Conservation (phyloP, 2,113 vertebrate species). For the Sinocyclocheilus grahami region DNA sequence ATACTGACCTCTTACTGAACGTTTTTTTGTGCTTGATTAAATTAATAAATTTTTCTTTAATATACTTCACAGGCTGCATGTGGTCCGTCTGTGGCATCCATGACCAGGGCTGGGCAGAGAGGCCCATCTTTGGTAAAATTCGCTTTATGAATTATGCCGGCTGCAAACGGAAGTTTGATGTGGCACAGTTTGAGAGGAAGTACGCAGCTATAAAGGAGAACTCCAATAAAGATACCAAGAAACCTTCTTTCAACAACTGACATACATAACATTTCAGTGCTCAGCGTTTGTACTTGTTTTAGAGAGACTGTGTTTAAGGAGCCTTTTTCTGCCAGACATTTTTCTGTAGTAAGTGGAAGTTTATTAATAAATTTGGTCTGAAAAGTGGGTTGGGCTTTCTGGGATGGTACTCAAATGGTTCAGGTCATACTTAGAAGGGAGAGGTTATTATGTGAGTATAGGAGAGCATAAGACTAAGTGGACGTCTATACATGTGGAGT, state of each 20-base stretch:
- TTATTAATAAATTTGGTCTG: not conserved
- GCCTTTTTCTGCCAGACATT: not conserved
- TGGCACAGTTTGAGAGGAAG: conserved; percentile 78
- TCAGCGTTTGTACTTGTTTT: not conserved
- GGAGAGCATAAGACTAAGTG: too few species aligned
- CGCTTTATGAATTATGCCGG: conserved; percentile 92
- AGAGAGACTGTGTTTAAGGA: not conserved
- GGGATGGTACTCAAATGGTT: too few species aligned
- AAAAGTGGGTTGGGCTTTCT: too few species aligned
- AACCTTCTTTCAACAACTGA: not conserved
- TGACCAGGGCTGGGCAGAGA: conserved; percentile 86
- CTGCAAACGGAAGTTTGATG: conserved; percentile 88
- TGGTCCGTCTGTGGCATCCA: conserved; percentile 91
- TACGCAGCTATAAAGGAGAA: conserved; percentile 64
- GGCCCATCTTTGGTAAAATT: conserved; percentile 85
- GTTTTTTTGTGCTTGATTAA: not conserved
- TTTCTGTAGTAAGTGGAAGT: not conserved
- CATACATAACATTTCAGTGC: not conserved
- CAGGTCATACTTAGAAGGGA: too few species aligned
- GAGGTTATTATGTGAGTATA: too few species aligned
- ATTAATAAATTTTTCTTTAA: not conserved
- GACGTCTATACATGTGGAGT: too few species aligned
- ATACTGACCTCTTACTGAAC: not conserved
- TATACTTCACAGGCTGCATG: conserved; percentile 80
- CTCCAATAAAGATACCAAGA: conserved; percentile 17